Conservation (phyloP, 2,888 invertebrate species). For the Troides oblongomaculatus region DNA sequence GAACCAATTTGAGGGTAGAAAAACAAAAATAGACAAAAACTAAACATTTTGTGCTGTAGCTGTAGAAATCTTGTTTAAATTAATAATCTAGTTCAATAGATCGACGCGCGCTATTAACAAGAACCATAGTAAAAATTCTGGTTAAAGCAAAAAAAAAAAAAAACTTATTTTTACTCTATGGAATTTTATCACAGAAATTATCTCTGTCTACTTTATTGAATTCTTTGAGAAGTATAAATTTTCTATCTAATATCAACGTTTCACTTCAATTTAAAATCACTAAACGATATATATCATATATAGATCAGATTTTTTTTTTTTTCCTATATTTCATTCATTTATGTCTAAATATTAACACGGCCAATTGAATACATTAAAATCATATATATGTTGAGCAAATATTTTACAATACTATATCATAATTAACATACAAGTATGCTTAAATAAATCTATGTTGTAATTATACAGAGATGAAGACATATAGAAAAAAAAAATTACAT, state of each 20-base stretch:
- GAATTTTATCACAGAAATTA: conserved; percentile 59
- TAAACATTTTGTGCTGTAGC: no score
- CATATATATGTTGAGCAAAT: conserved; percentile 24
- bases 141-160: not conserved
- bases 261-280: conserved; percentile 32
- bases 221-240: conserved; percentile 34
- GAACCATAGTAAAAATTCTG: no score
- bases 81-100: no score
- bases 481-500: not conserved
- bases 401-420: conserved; percentile 25
- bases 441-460: conserved; percentile 13
- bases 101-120: no score
- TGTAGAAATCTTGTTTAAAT: no score
- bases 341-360: not conserved
- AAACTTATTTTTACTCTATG: conserved; percentile 8
- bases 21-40: no score
- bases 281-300: not conserved
- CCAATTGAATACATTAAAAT: conserved; percentile 18
- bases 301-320: not conserved
- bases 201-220: conserved; percentile 43
- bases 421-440: not conserved
- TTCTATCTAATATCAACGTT: conserved; percentile 35
- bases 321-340: not conserved
- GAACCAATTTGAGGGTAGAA: no score
- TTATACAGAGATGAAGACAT: not conserved